These are phyloP conservation scores for Sialis fuliginosa DNA, from an alignment of 2,888 invertebrate species.

Conservation along the genomic window DNA sequence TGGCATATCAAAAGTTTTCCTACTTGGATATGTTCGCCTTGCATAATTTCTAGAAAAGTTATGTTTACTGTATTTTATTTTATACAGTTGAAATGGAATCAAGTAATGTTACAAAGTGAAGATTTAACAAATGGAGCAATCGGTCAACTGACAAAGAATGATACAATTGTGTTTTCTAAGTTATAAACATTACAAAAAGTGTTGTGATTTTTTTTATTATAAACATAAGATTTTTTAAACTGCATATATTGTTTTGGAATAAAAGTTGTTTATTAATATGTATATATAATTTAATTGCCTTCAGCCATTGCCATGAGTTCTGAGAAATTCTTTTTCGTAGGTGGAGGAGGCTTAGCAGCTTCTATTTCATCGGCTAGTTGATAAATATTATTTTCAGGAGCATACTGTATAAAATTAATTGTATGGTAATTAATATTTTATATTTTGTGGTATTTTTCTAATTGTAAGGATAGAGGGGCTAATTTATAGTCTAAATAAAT, in stretches of 20 bases:
- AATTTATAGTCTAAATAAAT: background rate
- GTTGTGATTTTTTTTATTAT: background rate
- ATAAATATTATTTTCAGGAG: conserved; percentile 11
- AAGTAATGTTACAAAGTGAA: conserved; percentile 77
- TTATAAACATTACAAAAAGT: conserved; percentile 27
- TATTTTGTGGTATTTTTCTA: background rate
- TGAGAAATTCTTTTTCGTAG: background rate
- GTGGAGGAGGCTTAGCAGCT: conserved; percentile 11
- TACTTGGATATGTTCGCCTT: background rate
- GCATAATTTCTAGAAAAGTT: too few species aligned
- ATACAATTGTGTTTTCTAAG: conserved; percentile 63
- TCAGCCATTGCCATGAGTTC: background rate
- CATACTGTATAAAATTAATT: background rate
- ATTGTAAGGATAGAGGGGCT: background rate
- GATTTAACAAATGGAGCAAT: conserved; percentile 68
- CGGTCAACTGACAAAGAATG: conserved; percentile 53
- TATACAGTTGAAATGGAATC: conserved; percentile 62
- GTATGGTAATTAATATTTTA: background rate
- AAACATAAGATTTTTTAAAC: too few species aligned
- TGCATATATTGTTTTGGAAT: too few species aligned
- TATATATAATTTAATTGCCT: too few species aligned
- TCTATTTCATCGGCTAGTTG: conserved; percentile 14
- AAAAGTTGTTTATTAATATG: too few species aligned
- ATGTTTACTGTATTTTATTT: conserved; percentile 11
- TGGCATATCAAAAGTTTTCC: too few species aligned